Percentiles rank a stretch among this genome's conserved stretches.
phyloP scores from a whole-genome alignment of 2,888 invertebrate genomes.

The Teinopalpus imperialis region DNA sequence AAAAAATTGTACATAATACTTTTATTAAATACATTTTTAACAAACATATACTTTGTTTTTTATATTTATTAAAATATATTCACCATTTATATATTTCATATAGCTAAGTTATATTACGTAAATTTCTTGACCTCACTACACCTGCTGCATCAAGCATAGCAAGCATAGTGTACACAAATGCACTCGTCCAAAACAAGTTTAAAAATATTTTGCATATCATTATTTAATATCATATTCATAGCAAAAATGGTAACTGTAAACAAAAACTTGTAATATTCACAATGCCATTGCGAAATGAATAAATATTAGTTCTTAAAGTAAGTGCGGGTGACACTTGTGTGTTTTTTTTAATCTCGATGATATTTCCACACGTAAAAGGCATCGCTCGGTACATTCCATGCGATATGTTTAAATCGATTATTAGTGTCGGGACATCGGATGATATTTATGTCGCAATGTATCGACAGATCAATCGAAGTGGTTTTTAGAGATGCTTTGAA shows the following conservation, averaged over 20 bases:
- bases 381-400: constrained; percentile 24
- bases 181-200: no score
- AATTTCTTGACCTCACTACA: no score
- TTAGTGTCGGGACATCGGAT: constrained; percentile 15
- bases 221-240: constrained; percentile 5
- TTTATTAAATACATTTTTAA: no score
- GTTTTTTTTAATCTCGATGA: constrained; percentile 19
- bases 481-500: constrained; percentile 31
- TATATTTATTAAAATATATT: no score
- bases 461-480: constrained; percentile 43
- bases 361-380: constrained; percentile 28
- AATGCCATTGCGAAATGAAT: constrained; percentile 14
- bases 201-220: constrained; percentile 12
- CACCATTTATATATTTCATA: no score
- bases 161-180: no score
- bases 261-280: constrained; percentile 12
- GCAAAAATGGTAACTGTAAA: constrained; percentile 4
- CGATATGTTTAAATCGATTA: constrained; percentile 26
- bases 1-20: no score
- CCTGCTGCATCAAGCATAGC: no score
- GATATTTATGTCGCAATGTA: constrained; percentile 34
- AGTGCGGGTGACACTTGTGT: constrained; percentile 8
- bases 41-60: no score
- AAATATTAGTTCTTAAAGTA: constrained; percentile 10
- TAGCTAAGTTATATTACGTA: no score